Evolutionary conservation across 1,140 invertebrate genomes (phyloP).

Genomic region (Aphis craccivora): DNA sequence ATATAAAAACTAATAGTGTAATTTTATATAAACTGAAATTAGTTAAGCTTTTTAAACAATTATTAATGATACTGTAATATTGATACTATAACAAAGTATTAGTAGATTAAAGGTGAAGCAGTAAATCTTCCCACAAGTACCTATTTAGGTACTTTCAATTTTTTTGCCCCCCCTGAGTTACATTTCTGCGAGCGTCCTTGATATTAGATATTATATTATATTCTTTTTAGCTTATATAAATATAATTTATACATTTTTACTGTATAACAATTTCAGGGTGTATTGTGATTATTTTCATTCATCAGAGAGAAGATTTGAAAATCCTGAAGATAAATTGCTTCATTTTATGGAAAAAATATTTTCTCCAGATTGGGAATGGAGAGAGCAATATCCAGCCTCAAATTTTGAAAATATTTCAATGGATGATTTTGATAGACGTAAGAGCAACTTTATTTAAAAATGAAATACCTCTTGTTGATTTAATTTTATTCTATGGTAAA

Average conservation of each 20-base stretch:
- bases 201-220: too few relatives aligned
- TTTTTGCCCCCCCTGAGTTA: too few relatives aligned
- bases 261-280: slow-evolving; percentile 67
- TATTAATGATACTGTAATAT: too few relatives aligned
- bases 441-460: neutral
- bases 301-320: slow-evolving; percentile 75
- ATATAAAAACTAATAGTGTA: too few relatives aligned
- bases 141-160: too few relatives aligned
- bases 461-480: neutral
- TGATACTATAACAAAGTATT: too few relatives aligned
- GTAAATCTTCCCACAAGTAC: too few relatives aligned
- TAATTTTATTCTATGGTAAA: neutral
- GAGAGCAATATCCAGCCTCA: slow-evolving; percentile 56
- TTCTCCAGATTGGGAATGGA: slow-evolving; percentile 57
- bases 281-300: slow-evolving; percentile 89
- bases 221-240: neutral
- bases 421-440: slow-evolving; percentile 49
- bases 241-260: slow-evolving; percentile 25
- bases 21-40: too few relatives aligned
- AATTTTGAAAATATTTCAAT: slow-evolving; percentile 55
- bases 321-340: slow-evolving; percentile 75
- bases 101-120: too few relatives aligned
- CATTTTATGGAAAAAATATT: slow-evolving; percentile 76
- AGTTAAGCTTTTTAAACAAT: too few relatives aligned
- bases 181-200: too few relatives aligned